Conservation (phyloP, 53 echinoderm and acorn worm species). For the Zoroaster sp. region DNA sequence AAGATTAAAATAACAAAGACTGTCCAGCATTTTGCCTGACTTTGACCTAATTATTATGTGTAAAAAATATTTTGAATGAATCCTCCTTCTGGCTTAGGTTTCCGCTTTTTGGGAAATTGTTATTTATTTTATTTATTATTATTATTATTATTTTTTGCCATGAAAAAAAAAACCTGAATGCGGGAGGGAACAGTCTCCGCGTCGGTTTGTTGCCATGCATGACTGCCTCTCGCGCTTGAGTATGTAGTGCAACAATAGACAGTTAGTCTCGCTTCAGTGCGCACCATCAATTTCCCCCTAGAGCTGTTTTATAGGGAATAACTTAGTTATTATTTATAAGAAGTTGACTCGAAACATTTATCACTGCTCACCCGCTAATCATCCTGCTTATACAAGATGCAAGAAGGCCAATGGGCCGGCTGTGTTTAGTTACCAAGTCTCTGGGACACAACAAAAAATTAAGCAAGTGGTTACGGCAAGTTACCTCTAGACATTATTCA, state of each 20-base stretch:
- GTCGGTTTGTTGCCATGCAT: background rate
- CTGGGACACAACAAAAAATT: background rate
- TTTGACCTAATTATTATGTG: too few relatives aligned
- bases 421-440: background rate
- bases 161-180: background rate
- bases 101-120: too few relatives aligned
- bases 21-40: too few relatives aligned
- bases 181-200: background rate
- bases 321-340: constrained; percentile 47
- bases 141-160: too few relatives aligned
- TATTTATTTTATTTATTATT: too few relatives aligned
- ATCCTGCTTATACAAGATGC: constrained; percentile 13
- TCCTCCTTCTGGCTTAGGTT: too few relatives aligned
- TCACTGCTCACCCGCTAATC: constrained; percentile 33
- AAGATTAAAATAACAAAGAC: too few relatives aligned
- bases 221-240: background rate
- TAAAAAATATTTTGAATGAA: too few relatives aligned
- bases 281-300: constrained; percentile 1
- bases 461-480: background rate
- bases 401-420: constrained; percentile 19
- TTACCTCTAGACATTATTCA: background rate
- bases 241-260: constrained; percentile 38
- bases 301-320: background rate
- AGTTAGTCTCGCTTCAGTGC: constrained; percentile 27
- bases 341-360: constrained; percentile 24